A percentile compares a stretch with the other conserved stretches of the same genome.
phyloP scores from a whole-genome alignment of 2,113 vertebrate species.

The Garra rufa region DNA sequence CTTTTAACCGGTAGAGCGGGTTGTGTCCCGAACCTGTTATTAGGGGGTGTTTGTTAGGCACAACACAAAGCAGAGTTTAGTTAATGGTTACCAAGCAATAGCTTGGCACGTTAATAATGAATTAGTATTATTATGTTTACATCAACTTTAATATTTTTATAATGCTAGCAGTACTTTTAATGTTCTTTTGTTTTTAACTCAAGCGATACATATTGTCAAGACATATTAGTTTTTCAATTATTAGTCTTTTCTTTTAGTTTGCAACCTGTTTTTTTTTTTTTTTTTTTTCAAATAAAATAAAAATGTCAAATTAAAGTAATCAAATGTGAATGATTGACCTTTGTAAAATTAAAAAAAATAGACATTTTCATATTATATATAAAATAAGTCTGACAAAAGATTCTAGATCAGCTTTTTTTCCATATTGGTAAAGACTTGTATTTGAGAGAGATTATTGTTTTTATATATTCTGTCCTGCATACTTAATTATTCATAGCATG shows the following conservation, averaged over 20 bases:
- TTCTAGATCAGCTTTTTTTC: background rate
- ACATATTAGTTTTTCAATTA: background rate
- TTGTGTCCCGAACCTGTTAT: background rate
- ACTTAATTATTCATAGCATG: background rate
- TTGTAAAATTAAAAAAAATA: too few species aligned
- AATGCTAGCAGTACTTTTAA: background rate
- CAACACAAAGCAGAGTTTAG: conserved; percentile 15
- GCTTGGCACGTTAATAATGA: background rate
- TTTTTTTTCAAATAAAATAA: background rate
- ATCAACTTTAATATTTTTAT: background rate
- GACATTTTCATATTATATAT: background rate
- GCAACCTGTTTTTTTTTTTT: background rate
- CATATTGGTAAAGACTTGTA: background rate
- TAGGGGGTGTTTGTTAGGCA: background rate
- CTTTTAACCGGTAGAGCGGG: conserved; percentile 1
- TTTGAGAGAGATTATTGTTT: background rate
- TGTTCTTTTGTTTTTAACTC: background rate
- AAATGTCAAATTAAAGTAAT: background rate
- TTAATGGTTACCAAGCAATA: background rate
- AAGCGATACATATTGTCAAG: background rate
- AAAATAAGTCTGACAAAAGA: background rate
- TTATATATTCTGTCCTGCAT: background rate
- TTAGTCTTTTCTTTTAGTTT: background rate
- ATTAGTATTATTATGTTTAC: background rate
- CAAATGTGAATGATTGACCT: background rate